Percentiles rank a stretch among this genome's conserved stretches.
phyloP scores from a whole-genome alignment of 30 jellyfish, hydroid and myxozoan species.

The Mastigias papua region DNA sequence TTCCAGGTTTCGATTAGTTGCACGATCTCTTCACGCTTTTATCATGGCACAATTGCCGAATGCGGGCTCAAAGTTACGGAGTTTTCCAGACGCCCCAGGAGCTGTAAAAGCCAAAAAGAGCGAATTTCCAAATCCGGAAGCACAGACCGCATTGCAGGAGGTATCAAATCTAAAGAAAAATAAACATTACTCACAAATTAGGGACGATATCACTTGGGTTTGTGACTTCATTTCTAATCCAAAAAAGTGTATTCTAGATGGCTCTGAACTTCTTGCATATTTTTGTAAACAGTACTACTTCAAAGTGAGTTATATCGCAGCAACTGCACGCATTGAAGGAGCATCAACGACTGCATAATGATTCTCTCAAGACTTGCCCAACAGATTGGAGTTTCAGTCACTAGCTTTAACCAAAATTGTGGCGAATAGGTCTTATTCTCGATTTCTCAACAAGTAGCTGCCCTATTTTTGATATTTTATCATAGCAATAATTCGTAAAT shows the following conservation, averaged over 20 bases:
- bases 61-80: conserved; percentile 55
- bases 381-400: too few relatives aligned
- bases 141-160: conserved; percentile 66
- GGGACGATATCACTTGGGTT: conserved; percentile 79
- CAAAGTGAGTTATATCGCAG: conserved; percentile 65
- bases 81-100: conserved; percentile 77
- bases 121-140: conserved; percentile 59
- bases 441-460: too few relatives aligned
- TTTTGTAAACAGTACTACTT: conserved; percentile 54
- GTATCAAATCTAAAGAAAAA: conserved; percentile 37
- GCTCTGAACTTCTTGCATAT: conserved; percentile 58
- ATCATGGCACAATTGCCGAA: conserved; percentile 64
- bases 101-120: conserved; percentile 20
- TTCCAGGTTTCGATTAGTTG: conserved; percentile 80
- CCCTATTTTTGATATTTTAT: too few relatives aligned
- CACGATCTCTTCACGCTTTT: conserved; percentile 74
- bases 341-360: background rate
- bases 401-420: too few relatives aligned
- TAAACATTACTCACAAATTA: conserved; percentile 54
- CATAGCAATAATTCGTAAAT: too few relatives aligned
- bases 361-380: too few relatives aligned
- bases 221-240: conserved; percentile 63
- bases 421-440: too few relatives aligned
- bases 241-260: conserved; percentile 59
- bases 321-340: conserved; percentile 27